Evolutionary conservation across 1,140 invertebrate species (phyloP).

Genomic region (Brachionus calyciflorus): DNA sequence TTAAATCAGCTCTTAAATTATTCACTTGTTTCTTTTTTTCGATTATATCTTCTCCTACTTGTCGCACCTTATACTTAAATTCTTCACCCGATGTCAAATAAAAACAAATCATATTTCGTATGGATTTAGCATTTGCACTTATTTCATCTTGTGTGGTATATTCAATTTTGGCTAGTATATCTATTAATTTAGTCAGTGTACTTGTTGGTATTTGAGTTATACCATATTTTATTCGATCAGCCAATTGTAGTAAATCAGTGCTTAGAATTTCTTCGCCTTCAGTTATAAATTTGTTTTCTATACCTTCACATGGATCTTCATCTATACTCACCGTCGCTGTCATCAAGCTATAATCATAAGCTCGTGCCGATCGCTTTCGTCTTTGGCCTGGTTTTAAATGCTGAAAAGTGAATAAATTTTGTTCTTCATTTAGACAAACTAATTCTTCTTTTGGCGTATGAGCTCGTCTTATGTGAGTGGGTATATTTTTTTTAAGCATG

Average conservation of each 20-base stretch:
- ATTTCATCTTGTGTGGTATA: conserved; percentile 34
- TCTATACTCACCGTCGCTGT: conserved; percentile 43
- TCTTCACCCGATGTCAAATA: conserved; percentile 44
- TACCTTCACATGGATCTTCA: conserved; percentile 41
- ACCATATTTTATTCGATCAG: conserved; percentile 45
- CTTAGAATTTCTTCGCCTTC: conserved; percentile 45
- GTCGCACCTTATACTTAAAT: conserved; percentile 40
- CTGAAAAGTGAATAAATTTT: conserved; percentile 44
- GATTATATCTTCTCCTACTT: conserved; percentile 32
- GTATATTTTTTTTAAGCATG: conserved; percentile 46
- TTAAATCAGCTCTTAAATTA: conserved; percentile 29
- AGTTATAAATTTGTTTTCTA: conserved; percentile 45
- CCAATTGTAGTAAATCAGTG: conserved; percentile 35
- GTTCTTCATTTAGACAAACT: conserved; percentile 44
- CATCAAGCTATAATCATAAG: conserved; percentile 43
- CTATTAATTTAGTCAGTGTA: conserved; percentile 29
- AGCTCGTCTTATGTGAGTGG: conserved; percentile 28
- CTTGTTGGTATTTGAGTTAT: conserved; percentile 31
- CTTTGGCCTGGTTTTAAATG: conserved; percentile 35
- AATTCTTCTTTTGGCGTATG: conserved; percentile 46
- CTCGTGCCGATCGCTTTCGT: conserved; percentile 40
- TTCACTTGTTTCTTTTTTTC: conserved; percentile 46
- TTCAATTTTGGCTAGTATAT: conserved; percentile 31
- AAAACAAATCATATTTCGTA: conserved; percentile 43
- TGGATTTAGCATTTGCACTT: conserved; percentile 28